Base-by-base conservation (phyloP, 2,113 vertebrate genomes). In the Syngnathus floridae region DNA sequence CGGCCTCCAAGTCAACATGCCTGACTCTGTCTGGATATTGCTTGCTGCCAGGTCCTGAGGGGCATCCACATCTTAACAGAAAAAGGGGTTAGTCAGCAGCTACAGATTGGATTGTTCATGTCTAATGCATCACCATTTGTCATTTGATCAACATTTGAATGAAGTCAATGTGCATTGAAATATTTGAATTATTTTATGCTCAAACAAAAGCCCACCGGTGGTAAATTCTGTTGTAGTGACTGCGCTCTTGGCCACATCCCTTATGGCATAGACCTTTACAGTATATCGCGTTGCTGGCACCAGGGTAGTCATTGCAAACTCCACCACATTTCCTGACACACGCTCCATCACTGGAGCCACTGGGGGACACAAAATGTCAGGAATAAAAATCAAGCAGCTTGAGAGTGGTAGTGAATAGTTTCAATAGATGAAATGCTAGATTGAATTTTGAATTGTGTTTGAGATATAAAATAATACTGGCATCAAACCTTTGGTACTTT, bases 261-360 rank as follows among this genome's bases (percentile, higher is more conserved):
- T 93, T 76, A 92, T 89, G 0, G 96, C 95, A 0, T 95, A 94
- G 9, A 98, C 71, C 64, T 90, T 92, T 73, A 98, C 92, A 0
- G 85, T 92, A 71, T 99, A 98, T 61, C 91, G 89, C 0, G 95
- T 97, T 7, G 93, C 93, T 0, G 97, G 96, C 1, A 69, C 87
- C n/a, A 98, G 93, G 0, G 86, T 89, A 66, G 73, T 82, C 86
- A 99, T 91, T 36, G 93, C 92, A 0, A 92, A 95, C 79, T 98
- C 95, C 76, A 95, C 92, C 0, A 90, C 94, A 77, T 98, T 97
- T 36, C 97, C 95, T 0, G 95, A 94, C 5, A 98, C 94, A 0
- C 85, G 84, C 76, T 92, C 92, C 19, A 92, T 95, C 60, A 95
- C 88, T 45, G 92, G 93, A 52, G 91, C 78, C 62, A 90, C 97